Conservation (phyloP, 2,797 vertebrate genomes). For the Liparis tanakae region DNA sequence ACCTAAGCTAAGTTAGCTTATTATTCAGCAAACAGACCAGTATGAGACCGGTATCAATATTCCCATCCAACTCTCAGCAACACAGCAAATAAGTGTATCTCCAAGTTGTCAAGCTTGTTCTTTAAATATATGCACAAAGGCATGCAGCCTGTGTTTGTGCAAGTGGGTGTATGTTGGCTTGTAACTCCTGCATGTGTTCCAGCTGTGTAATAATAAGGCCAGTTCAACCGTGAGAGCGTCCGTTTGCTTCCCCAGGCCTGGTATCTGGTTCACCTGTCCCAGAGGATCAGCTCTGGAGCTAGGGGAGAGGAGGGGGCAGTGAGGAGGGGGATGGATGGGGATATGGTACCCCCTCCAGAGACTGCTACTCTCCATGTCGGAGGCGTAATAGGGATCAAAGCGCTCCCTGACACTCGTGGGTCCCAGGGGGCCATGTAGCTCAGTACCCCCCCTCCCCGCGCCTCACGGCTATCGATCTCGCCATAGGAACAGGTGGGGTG, state of each 20-base stretch:
- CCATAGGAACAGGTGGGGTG: slow-evolving; percentile 64
- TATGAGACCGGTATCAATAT: background rate
- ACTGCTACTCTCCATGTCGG: slow-evolving; percentile 53
- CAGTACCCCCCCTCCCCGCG: slow-evolving; percentile 22
- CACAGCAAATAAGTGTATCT: background rate
- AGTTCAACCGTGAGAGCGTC: slow-evolving; percentile 39
- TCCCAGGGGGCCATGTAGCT: slow-evolving; percentile 66
- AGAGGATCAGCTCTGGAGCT: slow-evolving; percentile 61
- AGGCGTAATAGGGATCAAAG: slow-evolving; percentile 72
- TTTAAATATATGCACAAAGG: slow-evolving; percentile 1
- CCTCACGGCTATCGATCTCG: slow-evolving; percentile 50
- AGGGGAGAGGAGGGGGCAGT: slow-evolving; percentile 21
- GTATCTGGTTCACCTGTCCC: slow-evolving; percentile 69
- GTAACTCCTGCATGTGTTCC: slow-evolving; percentile 31
- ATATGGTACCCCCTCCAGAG: slow-evolving; percentile 45
- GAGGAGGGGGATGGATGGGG: slow-evolving; percentile 17
- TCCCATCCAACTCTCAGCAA: slow-evolving; percentile 8
- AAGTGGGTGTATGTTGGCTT: slow-evolving; percentile 39
- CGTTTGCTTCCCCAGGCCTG: slow-evolving; percentile 18
- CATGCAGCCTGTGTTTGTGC: slow-evolving; percentile 1
- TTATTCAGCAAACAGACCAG: background rate
- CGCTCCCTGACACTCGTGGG: slow-evolving; percentile 53
- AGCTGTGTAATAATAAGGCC: slow-evolving; percentile 34
- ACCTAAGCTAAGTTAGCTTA: slow-evolving; percentile 9
- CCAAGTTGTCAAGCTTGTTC: slow-evolving; percentile 4